These are phyloP conservation scores for Yoshiicerus persimilis DNA, from an alignment of 1,140 invertebrate species.

Conservation along the genomic window DNA sequence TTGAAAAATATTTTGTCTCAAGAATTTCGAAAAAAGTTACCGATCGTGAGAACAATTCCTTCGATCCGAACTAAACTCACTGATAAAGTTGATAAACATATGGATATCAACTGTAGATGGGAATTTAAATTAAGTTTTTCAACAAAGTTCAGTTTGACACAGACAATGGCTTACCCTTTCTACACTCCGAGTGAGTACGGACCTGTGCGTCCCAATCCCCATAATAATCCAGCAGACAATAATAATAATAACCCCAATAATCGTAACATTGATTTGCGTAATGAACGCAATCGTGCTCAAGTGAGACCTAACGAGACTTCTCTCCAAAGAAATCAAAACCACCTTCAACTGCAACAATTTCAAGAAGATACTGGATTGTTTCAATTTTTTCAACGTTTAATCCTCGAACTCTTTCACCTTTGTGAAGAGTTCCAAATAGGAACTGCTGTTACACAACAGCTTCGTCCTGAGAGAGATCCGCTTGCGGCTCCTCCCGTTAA, in stretches of 20 bases:
- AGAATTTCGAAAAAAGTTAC: neutral
- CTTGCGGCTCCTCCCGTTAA: neutral
- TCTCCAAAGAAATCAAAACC: no score
- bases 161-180: neutral
- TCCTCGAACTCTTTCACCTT: neutral
- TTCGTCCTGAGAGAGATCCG: neutral
- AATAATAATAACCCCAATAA: neutral
- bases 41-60: neutral
- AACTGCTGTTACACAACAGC: neutral
- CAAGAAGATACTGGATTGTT: no score
- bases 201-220: neutral
- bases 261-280: neutral
- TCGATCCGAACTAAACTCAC: no score
- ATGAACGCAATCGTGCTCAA: neutral
- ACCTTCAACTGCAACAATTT: neutral
- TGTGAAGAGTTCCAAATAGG: neutral
- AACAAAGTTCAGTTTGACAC: neutral
- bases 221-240: neutral
- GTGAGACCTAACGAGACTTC: neutral
- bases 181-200: neutral
- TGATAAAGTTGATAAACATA: neutral
- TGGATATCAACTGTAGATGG: neutral
- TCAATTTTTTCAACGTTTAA: neutral
- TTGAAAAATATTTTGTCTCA: neutral
- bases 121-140: conserved; percentile 1